Conservation (phyloP, 2,113 vertebrate genomes). For the Laticauda laticaudata region DNA sequence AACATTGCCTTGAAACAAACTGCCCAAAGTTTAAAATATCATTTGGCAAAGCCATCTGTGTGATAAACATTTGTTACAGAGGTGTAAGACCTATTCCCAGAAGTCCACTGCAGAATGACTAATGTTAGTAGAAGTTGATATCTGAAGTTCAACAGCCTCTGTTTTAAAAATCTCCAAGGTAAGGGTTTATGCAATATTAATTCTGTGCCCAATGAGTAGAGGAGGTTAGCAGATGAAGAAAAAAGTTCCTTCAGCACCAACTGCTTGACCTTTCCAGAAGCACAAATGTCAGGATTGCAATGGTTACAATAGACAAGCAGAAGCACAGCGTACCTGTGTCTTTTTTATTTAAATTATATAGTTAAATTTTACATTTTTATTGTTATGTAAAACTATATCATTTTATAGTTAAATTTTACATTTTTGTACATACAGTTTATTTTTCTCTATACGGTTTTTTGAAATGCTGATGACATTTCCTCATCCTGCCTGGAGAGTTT, state of each 20-base stretch:
- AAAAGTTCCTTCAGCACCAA: neutral
- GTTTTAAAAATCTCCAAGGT: neutral
- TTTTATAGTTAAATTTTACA: neutral
- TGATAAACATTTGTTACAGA: neutral
- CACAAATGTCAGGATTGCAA: neutral
- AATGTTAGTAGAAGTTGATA: neutral
- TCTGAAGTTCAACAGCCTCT: neutral
- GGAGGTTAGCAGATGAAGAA: neutral
- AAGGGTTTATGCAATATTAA: neutral
- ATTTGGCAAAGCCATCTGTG: neutral
- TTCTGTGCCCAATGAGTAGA: neutral
- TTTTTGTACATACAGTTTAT: neutral
- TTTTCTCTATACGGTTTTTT: neutral
- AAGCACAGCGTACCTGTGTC: neutral
- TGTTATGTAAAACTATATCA: too few species aligned
- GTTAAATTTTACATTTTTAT: neutral
- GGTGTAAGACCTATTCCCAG: neutral
- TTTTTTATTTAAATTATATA: neutral
- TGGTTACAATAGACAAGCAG: neutral
- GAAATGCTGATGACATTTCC: neutral
- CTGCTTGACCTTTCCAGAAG: neutral
- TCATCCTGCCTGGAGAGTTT: neutral
- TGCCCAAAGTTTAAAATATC: neutral
- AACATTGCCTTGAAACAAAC: neutral
- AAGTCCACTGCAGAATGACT: neutral